Percentiles rank a stretch among this genome's conserved stretches.
Conservation (phyloP, 1,140 invertebrate genomes). For the Manduca sexta region DNA sequence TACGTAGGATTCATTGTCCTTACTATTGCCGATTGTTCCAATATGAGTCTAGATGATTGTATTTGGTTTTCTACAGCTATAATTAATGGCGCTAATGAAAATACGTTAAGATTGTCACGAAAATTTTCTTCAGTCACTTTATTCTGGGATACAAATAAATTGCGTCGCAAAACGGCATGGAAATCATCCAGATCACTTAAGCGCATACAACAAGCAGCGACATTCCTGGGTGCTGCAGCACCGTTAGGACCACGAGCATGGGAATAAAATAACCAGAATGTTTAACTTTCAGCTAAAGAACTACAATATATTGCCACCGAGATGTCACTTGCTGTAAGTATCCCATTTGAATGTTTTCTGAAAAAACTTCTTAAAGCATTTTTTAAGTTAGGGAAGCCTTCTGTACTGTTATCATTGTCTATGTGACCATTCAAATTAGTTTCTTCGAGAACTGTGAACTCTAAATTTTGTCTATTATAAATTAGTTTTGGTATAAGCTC, state of each 20-base stretch:
- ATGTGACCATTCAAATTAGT: conserved; percentile 17
- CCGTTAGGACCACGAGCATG: conserved; percentile 15
- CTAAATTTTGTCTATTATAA: conserved; percentile 2
- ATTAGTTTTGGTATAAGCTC: conserved; percentile 8
- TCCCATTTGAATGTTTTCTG: conserved; percentile 8
- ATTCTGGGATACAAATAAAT: conserved; percentile 13
- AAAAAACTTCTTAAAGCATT: conserved; percentile 18
- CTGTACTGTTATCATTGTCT: conserved; percentile 9
- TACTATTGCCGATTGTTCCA: too few relatives aligned
- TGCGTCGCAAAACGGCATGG: conserved; percentile 15
- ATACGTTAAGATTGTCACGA: conserved; percentile 9
- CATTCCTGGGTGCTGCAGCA: conserved; percentile 2
- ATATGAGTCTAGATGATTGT: too few relatives aligned
- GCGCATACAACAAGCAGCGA: conserved; percentile 19
- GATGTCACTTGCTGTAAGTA: conserved; percentile 16
- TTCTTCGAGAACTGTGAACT: conserved; percentile 8
- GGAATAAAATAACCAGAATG: conserved; percentile 17
- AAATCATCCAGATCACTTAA: conserved; percentile 17
- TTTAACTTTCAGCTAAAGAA: not conserved
- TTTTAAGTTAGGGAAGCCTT: conserved; percentile 21
- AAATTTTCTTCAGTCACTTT: conserved; percentile 5
- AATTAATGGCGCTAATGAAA: conserved; percentile 5
- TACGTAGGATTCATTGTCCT: too few relatives aligned
- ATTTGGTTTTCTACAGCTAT: too few relatives aligned
- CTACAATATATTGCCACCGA: conserved; percentile 15